phyloP scores from a whole-genome alignment of 2,113 vertebrate species.

The Pithys albifrons region DNA sequence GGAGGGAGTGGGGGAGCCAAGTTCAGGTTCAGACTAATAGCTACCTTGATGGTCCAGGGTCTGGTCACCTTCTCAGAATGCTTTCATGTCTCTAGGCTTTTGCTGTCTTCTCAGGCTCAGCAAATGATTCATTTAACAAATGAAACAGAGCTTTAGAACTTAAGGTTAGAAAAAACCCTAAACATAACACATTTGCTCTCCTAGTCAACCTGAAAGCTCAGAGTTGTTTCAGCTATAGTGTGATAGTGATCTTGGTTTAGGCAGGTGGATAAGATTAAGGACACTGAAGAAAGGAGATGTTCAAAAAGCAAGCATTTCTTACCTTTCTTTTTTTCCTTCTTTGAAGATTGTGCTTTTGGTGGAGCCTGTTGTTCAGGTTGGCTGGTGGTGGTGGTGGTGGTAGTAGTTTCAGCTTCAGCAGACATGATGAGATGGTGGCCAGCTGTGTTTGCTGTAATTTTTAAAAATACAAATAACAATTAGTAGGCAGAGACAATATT shows the following conservation, averaged over 20 bases:
- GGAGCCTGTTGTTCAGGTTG: constrained; percentile 71
- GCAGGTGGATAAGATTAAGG: neutral
- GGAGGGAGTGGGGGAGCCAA: accelerated
- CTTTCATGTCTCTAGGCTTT: neutral
- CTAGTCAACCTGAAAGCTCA: neutral
- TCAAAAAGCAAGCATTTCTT: neutral
- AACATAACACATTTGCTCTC: neutral
- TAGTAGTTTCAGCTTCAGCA: constrained; percentile 77
- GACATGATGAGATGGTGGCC: constrained; percentile 79
- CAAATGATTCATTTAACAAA: neutral
- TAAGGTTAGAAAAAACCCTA: neutral
- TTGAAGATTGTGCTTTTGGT: constrained; percentile 75
- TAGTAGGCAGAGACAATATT: neutral
- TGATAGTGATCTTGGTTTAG: neutral
- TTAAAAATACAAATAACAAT: neutral
- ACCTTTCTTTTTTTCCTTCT: constrained; percentile 92
- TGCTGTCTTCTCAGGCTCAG: neutral
- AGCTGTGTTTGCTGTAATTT: neutral
- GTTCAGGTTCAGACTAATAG: neutral
- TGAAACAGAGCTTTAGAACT: neutral
- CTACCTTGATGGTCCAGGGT: neutral
- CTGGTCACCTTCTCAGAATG: neutral
- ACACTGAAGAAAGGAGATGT: neutral
- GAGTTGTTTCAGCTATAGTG: neutral
- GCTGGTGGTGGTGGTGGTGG: constrained; percentile 47